Percentiles rank a stretch among this genome's conserved stretches.
Evolutionary conservation across 2,888 invertebrate genomes (phyloP).

Genomic region (Epirrita christyi): DNA sequence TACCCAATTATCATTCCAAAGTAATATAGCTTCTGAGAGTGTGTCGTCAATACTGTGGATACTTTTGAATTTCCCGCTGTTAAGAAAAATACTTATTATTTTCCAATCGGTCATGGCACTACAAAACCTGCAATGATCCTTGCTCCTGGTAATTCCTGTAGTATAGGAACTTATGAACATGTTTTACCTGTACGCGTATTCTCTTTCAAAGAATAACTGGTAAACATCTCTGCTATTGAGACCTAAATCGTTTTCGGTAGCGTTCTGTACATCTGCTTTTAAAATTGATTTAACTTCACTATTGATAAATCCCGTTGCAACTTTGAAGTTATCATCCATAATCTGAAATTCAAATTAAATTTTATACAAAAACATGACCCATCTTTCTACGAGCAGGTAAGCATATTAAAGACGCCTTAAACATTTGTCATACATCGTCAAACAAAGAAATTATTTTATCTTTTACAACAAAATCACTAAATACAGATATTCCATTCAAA

Average conservation of each 20-base stretch:
- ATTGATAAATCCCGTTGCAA: conserved; percentile 25
- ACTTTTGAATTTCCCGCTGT: conserved; percentile 54
- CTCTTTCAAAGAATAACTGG: conserved; percentile 22
- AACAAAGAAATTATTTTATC: too few relatives aligned
- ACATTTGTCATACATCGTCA: too few relatives aligned
- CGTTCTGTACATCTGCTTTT: background rate
- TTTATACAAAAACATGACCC: background rate
- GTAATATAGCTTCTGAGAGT: conserved; percentile 55
- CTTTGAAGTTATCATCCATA: conserved; percentile 17
- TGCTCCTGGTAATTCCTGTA: too few relatives aligned
- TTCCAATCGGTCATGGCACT: too few relatives aligned
- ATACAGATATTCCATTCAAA: background rate
- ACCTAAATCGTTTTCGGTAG: background rate
- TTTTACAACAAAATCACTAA: too few relatives aligned
- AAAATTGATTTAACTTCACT: background rate
- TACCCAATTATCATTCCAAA: conserved; percentile 92
- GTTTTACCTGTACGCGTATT: conserved; percentile 3
- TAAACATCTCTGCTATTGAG: conserved; percentile 22
- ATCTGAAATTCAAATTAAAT: conserved; percentile 9
- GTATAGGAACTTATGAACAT: too few relatives aligned
- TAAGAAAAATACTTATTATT: conserved; percentile 1
- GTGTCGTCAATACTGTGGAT: conserved; percentile 40
- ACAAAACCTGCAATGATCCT: too few relatives aligned
- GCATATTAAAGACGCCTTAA: too few relatives aligned
- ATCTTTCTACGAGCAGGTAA: background rate